Base-by-base conservation (phyloP, 2,888 invertebrate species). In the Ennomos fuscantarius region DNA sequence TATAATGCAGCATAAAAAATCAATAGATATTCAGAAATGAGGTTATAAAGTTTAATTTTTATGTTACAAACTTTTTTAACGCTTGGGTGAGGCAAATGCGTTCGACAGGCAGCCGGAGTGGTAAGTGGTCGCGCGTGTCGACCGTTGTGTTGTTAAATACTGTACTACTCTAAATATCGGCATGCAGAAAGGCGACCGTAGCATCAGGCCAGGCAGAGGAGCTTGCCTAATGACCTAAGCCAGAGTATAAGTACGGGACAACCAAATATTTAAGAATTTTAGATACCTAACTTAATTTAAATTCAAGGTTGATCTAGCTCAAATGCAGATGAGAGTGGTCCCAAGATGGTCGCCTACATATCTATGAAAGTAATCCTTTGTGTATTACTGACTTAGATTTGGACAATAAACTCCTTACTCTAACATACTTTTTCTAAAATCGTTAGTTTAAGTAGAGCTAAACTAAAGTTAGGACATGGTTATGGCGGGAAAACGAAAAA, bases 71-170 rank as follows among this genome's bases (percentile, higher is more conserved):
- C 82, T 70, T 62, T 80, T 75, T 64, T 69, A 70, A 70, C 57
- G 62, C 68, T 72, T 76, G 69, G 57, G 68, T 72, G 65, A 72
- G 74, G 73, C 73, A 73, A 81, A 83, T 85, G 84, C 87, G 87
- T 82, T 78, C 88, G 76, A 73, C 79, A 76, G 77, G 79, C 80
- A 74, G 84, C 70, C 81, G 83, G 86, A 74, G 76, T 65, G 73
- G 81, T 81, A 84, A 92, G 84, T 92, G 91, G 84, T 84, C 85
- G 84, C 83, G 84, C 84, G 86, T 82, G 80, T 83, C 82, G 76
- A 65, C 66, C 62, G 86, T 79, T 72, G 72, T 82, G 85, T 82
- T 86, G 84, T 92, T 92, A 92, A 92, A 92, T 92, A 92, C 89
- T 73, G 78, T 78, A 81, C 81, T 87, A 87, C 82, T 86, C 86